phyloP scores from a whole-genome alignment of 2,888 invertebrate genomes.

The Melanotus villosus region DNA sequence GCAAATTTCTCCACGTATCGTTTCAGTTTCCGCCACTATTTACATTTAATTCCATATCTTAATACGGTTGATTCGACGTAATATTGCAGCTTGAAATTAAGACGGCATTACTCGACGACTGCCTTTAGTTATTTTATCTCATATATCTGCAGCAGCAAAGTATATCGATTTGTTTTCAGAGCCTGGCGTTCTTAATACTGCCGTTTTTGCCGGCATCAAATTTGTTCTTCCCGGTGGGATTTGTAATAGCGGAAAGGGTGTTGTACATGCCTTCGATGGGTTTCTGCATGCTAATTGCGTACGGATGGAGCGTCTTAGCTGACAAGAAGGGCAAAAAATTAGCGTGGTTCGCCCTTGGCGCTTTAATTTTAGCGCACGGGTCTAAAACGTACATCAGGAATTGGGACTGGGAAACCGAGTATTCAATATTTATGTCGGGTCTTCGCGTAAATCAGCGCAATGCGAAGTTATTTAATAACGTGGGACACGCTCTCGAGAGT shows the following conservation, averaged over 20 bases:
- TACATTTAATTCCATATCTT: no score
- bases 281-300: constrained; percentile 92
- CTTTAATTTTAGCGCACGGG: constrained; percentile 83
- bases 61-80: no score
- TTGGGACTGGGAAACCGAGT: constrained; percentile 95
- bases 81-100: no score
- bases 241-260: constrained; percentile 96
- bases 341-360: constrained; percentile 75
- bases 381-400: constrained; percentile 90
- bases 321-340: constrained; percentile 77
- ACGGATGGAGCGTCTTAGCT: constrained; percentile 83
- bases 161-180: constrained; percentile 71
- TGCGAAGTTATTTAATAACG: constrained; percentile 97
- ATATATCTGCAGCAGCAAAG: no score
- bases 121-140: no score
- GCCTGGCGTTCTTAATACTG: constrained; percentile 87
- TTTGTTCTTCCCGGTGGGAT: constrained; percentile 97
- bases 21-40: no score
- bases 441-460: constrained; percentile 89
- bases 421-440: constrained; percentile 94
- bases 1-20: no score
- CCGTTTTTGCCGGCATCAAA: constrained; percentile 98
- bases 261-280: constrained; percentile 99
- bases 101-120: no score
- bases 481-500: constrained; percentile 94